These are phyloP conservation scores for Drosophila atroscutellata DNA, from an alignment of 2,888 invertebrate species.

Conservation along the genomic window DNA sequence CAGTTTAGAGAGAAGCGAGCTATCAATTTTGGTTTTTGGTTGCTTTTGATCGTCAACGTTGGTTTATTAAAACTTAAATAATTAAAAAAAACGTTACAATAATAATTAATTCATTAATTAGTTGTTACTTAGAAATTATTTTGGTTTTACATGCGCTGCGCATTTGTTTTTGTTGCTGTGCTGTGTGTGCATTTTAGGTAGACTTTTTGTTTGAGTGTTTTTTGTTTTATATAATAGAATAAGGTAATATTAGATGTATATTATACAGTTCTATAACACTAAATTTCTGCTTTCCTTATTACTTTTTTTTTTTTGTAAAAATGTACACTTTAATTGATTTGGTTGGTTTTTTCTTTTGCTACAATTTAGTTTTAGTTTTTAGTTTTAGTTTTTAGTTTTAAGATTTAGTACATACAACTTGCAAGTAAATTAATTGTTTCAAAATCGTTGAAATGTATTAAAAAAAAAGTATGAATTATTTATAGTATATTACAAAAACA, in stretches of 20 bases:
- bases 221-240: conserved; percentile 44
- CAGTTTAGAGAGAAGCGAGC: conserved; percentile 62
- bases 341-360: conserved; percentile 57
- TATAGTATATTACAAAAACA: conserved; percentile 66
- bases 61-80: conserved; percentile 78
- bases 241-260: conserved; percentile 68
- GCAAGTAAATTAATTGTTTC: conserved; percentile 64
- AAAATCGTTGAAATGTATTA: conserved; percentile 47
- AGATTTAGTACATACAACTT: conserved; percentile 69
- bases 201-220: conserved; percentile 76
- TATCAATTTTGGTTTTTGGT: conserved; percentile 51
- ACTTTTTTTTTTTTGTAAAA: conserved; percentile 48
- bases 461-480: conserved; percentile 59
- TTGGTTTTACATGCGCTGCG: conserved; percentile 82
- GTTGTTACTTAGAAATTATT: conserved; percentile 72
- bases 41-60: conserved; percentile 77
- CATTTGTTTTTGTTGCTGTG: conserved; percentile 75
- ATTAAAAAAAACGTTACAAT: conserved; percentile 63
- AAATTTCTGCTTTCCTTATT: conserved; percentile 45
- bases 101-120: conserved; percentile 44
- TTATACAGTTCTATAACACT: conserved; percentile 73
- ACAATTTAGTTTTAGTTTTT: conserved; percentile 45
- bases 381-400: conserved; percentile 5
- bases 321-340: conserved; percentile 67
- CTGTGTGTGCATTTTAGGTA: conserved; percentile 71